These are phyloP conservation scores for Uropsilus gracilis DNA, from an alignment of 2,113 vertebrate genomes.

Conservation along the genomic window DNA sequence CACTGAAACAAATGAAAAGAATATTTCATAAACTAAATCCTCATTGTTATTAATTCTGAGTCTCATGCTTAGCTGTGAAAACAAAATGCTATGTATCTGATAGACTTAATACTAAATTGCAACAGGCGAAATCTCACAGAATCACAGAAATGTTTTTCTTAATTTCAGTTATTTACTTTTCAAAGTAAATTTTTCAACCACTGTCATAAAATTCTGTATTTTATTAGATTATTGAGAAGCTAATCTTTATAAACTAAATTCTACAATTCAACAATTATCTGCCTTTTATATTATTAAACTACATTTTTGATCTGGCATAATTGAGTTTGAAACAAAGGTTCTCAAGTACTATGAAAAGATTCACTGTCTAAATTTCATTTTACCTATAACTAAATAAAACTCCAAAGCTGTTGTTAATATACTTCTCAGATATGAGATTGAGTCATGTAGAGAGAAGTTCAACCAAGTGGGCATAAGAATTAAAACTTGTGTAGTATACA, in stretches of 20 bases:
- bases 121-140: background rate
- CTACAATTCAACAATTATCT: background rate
- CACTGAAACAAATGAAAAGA: background rate
- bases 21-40: background rate
- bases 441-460: background rate
- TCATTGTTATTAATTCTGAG: background rate
- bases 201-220: background rate
- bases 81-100: background rate
- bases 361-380: background rate
- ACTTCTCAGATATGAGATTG: background rate
- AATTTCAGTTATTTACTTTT: background rate
- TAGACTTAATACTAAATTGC: background rate
- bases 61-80: background rate
- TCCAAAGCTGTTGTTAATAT: background rate
- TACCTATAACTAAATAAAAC: background rate
- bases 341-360: background rate
- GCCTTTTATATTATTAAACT: background rate
- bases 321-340: background rate
- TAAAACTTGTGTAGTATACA: background rate
- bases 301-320: background rate
- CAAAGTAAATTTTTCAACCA: background rate
- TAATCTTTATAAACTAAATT: background rate
- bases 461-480: background rate
- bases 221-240: background rate
- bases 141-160: background rate